A percentile compares a stretch with the other conserved stretches of the same genome.
Evolutionary conservation across 2,888 invertebrate genomes (phyloP).

Genomic region (Andrena hattorfiana): DNA sequence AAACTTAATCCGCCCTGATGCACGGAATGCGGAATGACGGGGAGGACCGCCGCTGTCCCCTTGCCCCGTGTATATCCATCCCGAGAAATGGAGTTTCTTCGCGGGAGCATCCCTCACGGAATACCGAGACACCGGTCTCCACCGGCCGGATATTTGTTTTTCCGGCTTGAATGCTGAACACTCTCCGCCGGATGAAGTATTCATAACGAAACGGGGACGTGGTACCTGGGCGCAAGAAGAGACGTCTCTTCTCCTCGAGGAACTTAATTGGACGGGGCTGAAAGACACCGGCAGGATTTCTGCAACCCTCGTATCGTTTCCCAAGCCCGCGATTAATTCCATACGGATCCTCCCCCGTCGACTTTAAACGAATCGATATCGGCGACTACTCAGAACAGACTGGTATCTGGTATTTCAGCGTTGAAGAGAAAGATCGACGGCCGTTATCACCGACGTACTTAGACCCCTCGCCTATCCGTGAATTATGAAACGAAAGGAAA

Average conservation of each 20-base stretch:
- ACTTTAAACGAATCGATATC: slow-evolving; percentile 32
- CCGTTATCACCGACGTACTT: slow-evolving; percentile 1
- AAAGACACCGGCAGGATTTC: slow-evolving; percentile 22
- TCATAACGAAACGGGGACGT: slow-evolving; percentile 53
- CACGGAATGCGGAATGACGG: slow-evolving; percentile 66
- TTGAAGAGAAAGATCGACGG: background rate
- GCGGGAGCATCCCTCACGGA: slow-evolving; percentile 35
- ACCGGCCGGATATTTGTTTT: slow-evolving; percentile 58
- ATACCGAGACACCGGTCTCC: slow-evolving; percentile 55
- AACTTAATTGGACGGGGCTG: slow-evolving; percentile 60
- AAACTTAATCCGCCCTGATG: slow-evolving; percentile 71
- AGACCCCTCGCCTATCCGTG: slow-evolving; percentile 36
- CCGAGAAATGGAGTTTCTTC: slow-evolving; percentile 51
- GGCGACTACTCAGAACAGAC: background rate
- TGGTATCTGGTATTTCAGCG: background rate
- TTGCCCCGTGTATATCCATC: slow-evolving; percentile 42
- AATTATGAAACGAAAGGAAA: slow-evolving; percentile 64
- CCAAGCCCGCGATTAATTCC: slow-evolving; percentile 28
- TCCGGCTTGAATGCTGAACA: slow-evolving; percentile 61
- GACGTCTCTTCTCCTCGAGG: slow-evolving; percentile 16
- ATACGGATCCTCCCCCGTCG: slow-evolving; percentile 9
- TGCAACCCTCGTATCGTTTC: background rate
- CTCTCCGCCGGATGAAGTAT: slow-evolving; percentile 54
- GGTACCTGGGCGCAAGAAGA: slow-evolving; percentile 9
- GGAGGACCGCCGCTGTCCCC: slow-evolving; percentile 36